Evolutionary conservation across 2,113 vertebrate species (phyloP), one percentile per base, ranked within the genome.

Genomic region (Neomonachus schauinslandi): DNA sequence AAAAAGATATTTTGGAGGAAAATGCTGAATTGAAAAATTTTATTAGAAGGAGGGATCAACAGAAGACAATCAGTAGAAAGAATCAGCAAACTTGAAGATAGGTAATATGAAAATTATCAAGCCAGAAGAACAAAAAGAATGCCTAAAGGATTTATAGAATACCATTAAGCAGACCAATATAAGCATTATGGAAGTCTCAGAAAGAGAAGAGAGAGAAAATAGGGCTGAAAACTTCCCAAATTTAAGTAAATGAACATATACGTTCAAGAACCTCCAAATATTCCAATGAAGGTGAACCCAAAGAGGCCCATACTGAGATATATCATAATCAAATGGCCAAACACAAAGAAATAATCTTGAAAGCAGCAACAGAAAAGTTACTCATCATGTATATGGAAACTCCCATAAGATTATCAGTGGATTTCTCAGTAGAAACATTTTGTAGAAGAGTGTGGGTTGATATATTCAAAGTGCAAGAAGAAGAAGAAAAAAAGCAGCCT

Each of bases 11-110:
- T 69, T 26, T 76, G 11, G 12, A 71, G 33, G 59, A 61, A n/a
- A 69, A n/a, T 55, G 79, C 65, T 63, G 26, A 81, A 82, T 42
- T 87, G 26, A 88, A 88, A 36, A 67, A 33, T 63, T 51, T 72
- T 74, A 42, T 26, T 83, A 53, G 36, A 65, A 12, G 69, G 9
- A 71, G 46, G 16, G 36, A 65, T 82, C 18, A 93, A 46, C 3
- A 61, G n/a, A 22, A 96, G 65, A 92, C 24, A 80, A 49, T 94
- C 49, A 69, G 83, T 79, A 87, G 90, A 83, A 74, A 85, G 24
- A 94, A 81, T 57, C 63, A 69, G 22, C 67, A 28, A 94, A 39
- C 11, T 69, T 71, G 8, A 61, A 61, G 39, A 94, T 39, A 94
- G 11, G 39, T 76, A 69, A 80, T 89, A 69, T 69, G 22, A 67